Evolutionary conservation across 2,113 vertebrate genomes (phyloP), one percentile per base, ranked within the genome.

Genomic region (Trachemys scripta): DNA sequence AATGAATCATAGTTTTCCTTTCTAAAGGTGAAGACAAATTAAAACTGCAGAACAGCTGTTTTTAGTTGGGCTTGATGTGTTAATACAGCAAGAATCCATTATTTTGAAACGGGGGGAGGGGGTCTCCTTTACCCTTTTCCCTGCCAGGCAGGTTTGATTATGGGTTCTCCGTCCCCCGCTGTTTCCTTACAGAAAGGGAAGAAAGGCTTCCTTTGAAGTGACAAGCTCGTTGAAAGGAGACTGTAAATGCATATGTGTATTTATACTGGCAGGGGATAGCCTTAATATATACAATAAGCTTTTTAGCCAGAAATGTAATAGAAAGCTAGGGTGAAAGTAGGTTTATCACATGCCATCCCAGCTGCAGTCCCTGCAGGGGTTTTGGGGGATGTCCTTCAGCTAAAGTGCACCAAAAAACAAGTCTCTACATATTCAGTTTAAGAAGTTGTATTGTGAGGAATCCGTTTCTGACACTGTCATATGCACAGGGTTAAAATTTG

Each of bases 311-410:
- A 92, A 96, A 87, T 95, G 92, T 54, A 88, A 69, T 69, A 95
- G 81, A 94, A 96, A 81, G 50, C 87, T 90, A 84, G 90, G 87
- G 65, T 90, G 84, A 89, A 96, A 96, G 97, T 91, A 97, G 38
- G n/a, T 96, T 94, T 95, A 93, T 93, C 96, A 87, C 96, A 92
- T 82, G 96, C 97, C 95, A 96, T 51, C 94, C 92, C 53, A 83
- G 65, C 93, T 90, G 56, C 50, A 9, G 92, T 96, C 65, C 95
- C 88, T 57, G 14, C 1, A 0, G 76, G 69, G n/a, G 22, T 47
- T 47, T 27, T 3, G 42, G 19, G 75, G 12, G 42, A 72, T 72
- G n/a, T 72, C n/a, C n/a, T 72, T 72, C 19, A 20, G 17, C n/a
- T 72, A 72, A 72, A 72, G 19, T 72, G 35, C n/a, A 38, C n/a